A percentile compares a stretch with the other conserved stretches of the same genome.
Evolutionary conservation across 1,140 invertebrate genomes (phyloP).

Genomic region (Eueides isabella): DNA sequence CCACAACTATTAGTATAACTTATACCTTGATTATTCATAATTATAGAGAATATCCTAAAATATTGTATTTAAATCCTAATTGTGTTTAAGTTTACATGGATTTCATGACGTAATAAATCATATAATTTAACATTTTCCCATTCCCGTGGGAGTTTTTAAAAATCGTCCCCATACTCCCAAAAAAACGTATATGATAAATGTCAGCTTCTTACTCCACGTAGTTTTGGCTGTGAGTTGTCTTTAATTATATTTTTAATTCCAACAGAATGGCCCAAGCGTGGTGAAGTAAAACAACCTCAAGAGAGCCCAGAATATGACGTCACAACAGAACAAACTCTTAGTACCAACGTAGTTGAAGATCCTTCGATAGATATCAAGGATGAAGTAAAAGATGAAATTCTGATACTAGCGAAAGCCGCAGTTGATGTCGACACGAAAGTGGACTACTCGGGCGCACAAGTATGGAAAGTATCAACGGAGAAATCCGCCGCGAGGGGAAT

Average conservation of each 20-base stretch:
- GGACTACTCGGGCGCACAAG: conserved; percentile 82
- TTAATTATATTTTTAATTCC: not conserved
- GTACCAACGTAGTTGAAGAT: conserved; percentile 36
- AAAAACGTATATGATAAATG: too few relatives aligned
- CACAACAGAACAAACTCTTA: conserved; percentile 35
- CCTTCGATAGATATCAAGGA: conserved; percentile 25
- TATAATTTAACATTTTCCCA: too few relatives aligned
- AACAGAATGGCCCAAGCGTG: conserved; percentile 64
- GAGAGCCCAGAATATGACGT: conserved; percentile 39
- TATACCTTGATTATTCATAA: not conserved
- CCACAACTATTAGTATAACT: not conserved
- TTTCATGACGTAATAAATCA: too few relatives aligned
- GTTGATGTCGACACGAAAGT: conserved; percentile 55
- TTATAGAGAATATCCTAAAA: not conserved
- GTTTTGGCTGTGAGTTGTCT: too few relatives aligned
- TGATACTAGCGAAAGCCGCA: conserved; percentile 32
- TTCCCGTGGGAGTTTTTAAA: too few relatives aligned
- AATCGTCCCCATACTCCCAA: too few relatives aligned
- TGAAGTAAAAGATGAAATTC: conserved; percentile 43
- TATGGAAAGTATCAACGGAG: conserved; percentile 82
- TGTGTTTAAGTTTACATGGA: not conserved
- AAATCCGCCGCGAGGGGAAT: conserved; percentile 61
- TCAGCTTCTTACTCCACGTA: too few relatives aligned
- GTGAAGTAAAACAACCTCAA: conserved; percentile 62
- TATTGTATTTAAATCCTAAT: not conserved